phyloP scores from a whole-genome alignment of 2,888 invertebrate species.

The Acronicta aceris region DNA sequence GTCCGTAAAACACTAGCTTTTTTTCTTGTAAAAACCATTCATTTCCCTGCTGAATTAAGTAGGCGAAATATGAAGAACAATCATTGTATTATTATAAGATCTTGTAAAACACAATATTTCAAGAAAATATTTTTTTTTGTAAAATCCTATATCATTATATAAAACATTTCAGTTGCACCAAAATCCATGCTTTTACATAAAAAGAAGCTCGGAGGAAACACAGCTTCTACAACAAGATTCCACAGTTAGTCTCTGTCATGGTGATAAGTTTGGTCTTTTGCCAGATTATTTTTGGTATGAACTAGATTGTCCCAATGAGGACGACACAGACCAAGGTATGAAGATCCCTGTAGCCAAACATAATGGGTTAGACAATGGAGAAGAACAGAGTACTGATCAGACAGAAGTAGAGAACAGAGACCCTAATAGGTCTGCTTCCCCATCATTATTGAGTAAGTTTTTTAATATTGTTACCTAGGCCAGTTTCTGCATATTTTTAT shows the following conservation, averaged over 20 bases:
- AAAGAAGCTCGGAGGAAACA: constrained; percentile 63
- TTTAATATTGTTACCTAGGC: background rate
- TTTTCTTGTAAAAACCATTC: too few species aligned
- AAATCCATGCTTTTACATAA: constrained; percentile 87
- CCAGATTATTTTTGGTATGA: constrained; percentile 86
- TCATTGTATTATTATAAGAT: too few species aligned
- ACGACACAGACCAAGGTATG: constrained; percentile 14
- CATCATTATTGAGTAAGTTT: constrained; percentile 66
- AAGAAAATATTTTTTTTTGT: too few species aligned
- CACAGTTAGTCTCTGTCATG: constrained; percentile 71
- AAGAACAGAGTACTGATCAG: constrained; percentile 1
- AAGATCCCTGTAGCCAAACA: constrained; percentile 1
- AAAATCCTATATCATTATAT: too few species aligned
- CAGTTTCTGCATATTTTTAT: too few species aligned
- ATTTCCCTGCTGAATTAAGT: too few species aligned
- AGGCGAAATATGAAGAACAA: too few species aligned
- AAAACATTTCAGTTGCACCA: constrained; percentile 78
- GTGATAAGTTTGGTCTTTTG: constrained; percentile 87
- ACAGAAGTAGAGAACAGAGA: constrained; percentile 20
- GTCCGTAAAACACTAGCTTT: too few species aligned
- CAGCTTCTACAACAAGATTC: constrained; percentile 74
- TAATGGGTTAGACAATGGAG: constrained; percentile 10
- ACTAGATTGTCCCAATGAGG: constrained; percentile 57
- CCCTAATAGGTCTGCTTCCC: constrained; percentile 54
- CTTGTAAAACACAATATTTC: too few species aligned